phyloP scores from a whole-genome alignment of 2,113 vertebrate genomes.

The Vireo altiloquus region DNA sequence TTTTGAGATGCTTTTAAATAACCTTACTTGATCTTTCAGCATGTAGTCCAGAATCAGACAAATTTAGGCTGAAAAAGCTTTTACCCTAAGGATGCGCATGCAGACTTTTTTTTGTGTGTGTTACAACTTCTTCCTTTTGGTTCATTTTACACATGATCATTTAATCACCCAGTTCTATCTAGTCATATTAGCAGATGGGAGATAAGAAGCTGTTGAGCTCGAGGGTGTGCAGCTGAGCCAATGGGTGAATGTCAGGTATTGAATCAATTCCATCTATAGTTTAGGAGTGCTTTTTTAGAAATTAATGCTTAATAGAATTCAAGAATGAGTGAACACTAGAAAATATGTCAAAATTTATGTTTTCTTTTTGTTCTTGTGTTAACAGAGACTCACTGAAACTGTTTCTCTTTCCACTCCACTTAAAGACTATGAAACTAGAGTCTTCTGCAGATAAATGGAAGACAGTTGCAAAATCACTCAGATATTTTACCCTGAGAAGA shows the following conservation, averaged over 20 bases:
- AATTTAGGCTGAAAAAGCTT: neutral
- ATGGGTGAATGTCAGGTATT: neutral
- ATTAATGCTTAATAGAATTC: neutral
- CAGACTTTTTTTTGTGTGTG: neutral
- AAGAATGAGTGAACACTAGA: neutral
- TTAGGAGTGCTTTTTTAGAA: neutral
- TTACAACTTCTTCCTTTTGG: neutral
- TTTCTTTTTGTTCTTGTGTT: neutral
- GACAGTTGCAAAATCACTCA: neutral
- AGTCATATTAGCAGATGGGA: neutral
- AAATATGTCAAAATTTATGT: neutral
- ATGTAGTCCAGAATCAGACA: neutral
- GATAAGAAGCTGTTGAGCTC: neutral
- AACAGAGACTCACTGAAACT: neutral
- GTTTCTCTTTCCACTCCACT: neutral
- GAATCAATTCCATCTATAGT: neutral
- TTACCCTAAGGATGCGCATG: neutral
- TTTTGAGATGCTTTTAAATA: neutral
- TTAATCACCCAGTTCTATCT: neutral
- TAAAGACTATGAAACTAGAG: neutral
- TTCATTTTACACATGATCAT: neutral
- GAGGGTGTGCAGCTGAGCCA: slow-evolving; percentile 1
- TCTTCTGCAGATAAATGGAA: neutral
- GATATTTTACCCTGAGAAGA: neutral
- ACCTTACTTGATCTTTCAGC: neutral